Conservation (phyloP, 2,888 invertebrate genomes). For the Sminthurinus aureus region DNA sequence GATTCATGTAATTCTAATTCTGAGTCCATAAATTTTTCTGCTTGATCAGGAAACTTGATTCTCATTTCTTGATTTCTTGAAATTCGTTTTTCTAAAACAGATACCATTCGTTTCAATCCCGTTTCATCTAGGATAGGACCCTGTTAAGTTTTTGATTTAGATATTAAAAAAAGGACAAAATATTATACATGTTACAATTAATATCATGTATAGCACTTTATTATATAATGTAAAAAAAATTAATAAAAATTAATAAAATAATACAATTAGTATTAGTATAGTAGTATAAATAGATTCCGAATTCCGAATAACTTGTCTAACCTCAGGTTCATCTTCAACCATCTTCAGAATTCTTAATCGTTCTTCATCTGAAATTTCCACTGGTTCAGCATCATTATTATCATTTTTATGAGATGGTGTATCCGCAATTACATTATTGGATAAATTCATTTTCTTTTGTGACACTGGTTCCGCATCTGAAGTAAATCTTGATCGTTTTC, state of each 20-base stretch:
- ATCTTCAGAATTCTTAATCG: constrained; percentile 78
- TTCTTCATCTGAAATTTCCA: constrained; percentile 71
- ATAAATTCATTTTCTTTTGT: constrained; percentile 43
- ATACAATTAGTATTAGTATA: too few relatives aligned
- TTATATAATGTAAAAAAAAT: too few relatives aligned
- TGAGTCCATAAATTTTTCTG: constrained; percentile 97
- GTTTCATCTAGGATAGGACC: constrained; percentile 89
- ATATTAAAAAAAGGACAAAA: constrained; percentile 5
- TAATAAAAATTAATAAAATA: too few relatives aligned
- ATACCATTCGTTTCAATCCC: constrained; percentile 84
- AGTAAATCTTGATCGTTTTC: constrained; percentile 49
- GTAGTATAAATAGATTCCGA: too few relatives aligned
- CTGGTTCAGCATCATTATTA: constrained; percentile 17
- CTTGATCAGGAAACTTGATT: constrained; percentile 96
- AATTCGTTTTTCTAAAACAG: constrained; percentile 93
- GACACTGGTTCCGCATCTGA: constrained; percentile 39
- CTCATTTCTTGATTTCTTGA: constrained; percentile 96
- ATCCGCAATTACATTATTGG: constrained; percentile 3
- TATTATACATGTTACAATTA: neutral
- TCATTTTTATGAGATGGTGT: constrained; percentile 24
- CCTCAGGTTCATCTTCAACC: constrained; percentile 82
- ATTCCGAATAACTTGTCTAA: too few relatives aligned
- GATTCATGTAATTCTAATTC: constrained; percentile 92
- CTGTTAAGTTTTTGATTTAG: constrained; percentile 62
- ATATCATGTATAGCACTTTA: neutral